Evolutionary conservation across 2,797 vertebrate genomes (phyloP).

Genomic region (Acipenser transmontanus): DNA sequence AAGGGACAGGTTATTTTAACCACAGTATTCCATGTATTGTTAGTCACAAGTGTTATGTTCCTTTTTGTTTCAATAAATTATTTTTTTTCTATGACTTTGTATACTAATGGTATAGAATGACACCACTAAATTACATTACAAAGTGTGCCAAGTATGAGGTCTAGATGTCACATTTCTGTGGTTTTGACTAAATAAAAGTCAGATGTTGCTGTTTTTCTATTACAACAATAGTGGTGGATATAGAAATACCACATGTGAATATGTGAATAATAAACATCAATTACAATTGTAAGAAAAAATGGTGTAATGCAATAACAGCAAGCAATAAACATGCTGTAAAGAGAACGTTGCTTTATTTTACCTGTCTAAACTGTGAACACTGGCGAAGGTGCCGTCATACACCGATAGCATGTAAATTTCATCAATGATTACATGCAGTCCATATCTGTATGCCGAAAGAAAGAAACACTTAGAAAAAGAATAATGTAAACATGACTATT

Average conservation of each 20-base stretch:
- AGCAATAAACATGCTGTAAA: neutral
- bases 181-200: too few species aligned
- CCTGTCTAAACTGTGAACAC: constrained; percentile 34
- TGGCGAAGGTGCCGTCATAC: constrained; percentile 32
- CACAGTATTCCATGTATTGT: neutral
- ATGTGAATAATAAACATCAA: neutral
- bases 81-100: too few species aligned
- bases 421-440: constrained; percentile 35
- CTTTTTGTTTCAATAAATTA: too few species aligned
- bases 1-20: neutral
- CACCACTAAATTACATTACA: too few species aligned
- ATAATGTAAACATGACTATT: too few species aligned
- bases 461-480: neutral
- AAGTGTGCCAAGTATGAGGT: too few species aligned
- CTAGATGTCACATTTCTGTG: too few species aligned
- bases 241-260: too few species aligned
- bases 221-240: too few species aligned
- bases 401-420: constrained; percentile 42
- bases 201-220: too few species aligned
- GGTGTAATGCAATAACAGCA: neutral
- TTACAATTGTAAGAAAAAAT: neutral
- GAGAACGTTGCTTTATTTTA: constrained; percentile 10
- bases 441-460: constrained; percentile 14
- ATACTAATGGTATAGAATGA: too few species aligned
- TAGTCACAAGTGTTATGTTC: too few species aligned